Conservation (phyloP, 2,888 invertebrate species). For the Tortricodes alternella region DNA sequence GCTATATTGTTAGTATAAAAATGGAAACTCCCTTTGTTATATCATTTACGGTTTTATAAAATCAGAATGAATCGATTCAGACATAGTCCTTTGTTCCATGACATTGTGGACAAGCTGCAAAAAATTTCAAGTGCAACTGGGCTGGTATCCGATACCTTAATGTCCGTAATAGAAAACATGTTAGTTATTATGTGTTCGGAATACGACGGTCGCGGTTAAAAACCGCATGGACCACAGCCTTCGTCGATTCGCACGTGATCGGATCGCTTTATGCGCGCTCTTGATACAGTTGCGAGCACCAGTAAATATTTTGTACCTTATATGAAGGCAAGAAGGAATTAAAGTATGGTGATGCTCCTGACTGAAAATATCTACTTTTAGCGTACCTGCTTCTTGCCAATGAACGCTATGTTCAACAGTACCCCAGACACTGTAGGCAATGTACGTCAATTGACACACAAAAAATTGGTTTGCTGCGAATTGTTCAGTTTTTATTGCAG, state of each 20-base stretch:
- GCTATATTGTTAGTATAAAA: neutral
- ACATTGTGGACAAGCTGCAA: too few relatives aligned
- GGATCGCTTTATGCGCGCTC: conserved; percentile 36
- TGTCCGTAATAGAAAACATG: conserved; percentile 27
- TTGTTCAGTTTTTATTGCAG: neutral
- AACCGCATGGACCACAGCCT: conserved; percentile 55
- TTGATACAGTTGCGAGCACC: neutral
- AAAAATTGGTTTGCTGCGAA: neutral
- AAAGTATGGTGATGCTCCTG: too few relatives aligned
- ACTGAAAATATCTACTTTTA: too few relatives aligned
- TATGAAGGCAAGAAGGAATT: too few relatives aligned
- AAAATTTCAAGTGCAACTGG: conserved; percentile 20
- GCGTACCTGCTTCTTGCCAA: too few relatives aligned
- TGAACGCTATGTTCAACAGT: too few relatives aligned
- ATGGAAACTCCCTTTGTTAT: neutral
- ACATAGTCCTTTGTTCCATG: neutral
- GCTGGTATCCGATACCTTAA: conserved; percentile 23
- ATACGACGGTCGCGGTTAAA: conserved; percentile 33
- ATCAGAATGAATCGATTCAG: too few relatives aligned
- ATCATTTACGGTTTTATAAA: too few relatives aligned
- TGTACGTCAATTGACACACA: conserved; percentile 10
- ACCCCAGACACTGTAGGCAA: too few relatives aligned
- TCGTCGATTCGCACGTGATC: conserved; percentile 50
- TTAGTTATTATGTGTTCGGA: conserved; percentile 20
- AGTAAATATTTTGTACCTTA: too few relatives aligned